A percentile compares a stretch with the other conserved stretches of the same genome.
phyloP scores from a whole-genome alignment of 2,888 invertebrate species.

The Lamproptera curius region DNA sequence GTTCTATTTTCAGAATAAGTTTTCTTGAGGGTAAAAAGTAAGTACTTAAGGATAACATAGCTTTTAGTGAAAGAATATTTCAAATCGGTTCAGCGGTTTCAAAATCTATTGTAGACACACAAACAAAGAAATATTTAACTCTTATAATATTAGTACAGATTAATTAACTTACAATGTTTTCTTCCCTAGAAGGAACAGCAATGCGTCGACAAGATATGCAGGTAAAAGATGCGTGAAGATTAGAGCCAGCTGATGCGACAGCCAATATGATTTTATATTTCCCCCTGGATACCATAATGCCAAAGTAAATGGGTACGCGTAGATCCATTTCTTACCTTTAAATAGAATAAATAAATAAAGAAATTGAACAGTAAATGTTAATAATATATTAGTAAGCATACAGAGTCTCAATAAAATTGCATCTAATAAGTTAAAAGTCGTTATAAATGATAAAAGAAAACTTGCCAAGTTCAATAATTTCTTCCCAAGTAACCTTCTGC shows the following conservation, averaged over 20 bases:
- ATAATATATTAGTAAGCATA: too few species aligned
- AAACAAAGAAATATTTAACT: background rate
- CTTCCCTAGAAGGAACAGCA: conserved; percentile 81
- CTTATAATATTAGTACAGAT: background rate
- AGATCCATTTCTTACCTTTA: conserved; percentile 74
- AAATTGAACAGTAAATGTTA: too few species aligned
- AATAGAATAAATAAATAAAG: too few species aligned
- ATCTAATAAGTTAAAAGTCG: too few species aligned
- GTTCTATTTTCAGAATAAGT: too few species aligned
- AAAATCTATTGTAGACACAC: background rate
- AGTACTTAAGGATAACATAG: background rate
- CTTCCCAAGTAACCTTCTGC: conserved; percentile 90
- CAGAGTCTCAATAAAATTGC: too few species aligned
- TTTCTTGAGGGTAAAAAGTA: too few species aligned
- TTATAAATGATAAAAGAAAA: too few species aligned
- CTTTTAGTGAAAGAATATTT: background rate
- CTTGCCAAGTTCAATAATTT: conserved; percentile 84
- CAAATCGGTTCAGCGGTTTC: too few species aligned
- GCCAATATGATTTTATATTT: conserved; percentile 82
- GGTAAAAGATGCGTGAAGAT: conserved; percentile 86
- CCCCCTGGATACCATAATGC: conserved; percentile 90
- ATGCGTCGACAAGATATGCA: conserved; percentile 85
- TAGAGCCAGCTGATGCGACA: conserved; percentile 81
- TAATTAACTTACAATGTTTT: conserved; percentile 85
- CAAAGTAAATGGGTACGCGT: conserved; percentile 84